Evolutionary conservation across 2,797 vertebrate genomes (phyloP).

Genomic region (Parauchenoglanis ngamensis): DNA sequence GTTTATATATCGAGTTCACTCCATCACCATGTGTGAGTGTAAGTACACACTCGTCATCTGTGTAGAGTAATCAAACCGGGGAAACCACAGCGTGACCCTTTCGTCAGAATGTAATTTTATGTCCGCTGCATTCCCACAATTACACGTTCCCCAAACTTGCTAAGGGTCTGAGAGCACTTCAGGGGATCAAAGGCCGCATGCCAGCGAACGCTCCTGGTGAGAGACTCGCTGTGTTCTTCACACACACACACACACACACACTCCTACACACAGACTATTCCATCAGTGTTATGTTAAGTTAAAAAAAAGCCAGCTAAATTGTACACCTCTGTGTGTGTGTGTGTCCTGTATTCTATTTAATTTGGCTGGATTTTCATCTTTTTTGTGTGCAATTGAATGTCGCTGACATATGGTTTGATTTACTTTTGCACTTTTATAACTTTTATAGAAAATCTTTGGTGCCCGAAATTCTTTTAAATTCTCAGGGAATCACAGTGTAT

Average conservation of each 20-base stretch:
- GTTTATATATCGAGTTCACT: neutral
- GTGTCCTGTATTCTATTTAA: neutral
- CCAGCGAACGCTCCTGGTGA: slow-evolving; percentile 37
- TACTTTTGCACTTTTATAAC: neutral
- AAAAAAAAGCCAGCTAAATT: neutral
- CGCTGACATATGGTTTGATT: neutral
- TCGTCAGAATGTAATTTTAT: slow-evolving; percentile 3
- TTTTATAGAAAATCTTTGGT: neutral
- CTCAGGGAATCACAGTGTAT: neutral
- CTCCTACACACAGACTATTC: neutral
- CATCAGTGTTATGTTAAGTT: neutral
- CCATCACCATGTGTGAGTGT: neutral
- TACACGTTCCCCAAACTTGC: slow-evolving; percentile 24
- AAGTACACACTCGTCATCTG: slow-evolving; percentile 6
- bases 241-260: slow-evolving; percentile 21
- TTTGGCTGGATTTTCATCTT: neutral
- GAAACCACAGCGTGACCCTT: slow-evolving; percentile 30
- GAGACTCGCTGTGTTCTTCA: slow-evolving; percentile 36
- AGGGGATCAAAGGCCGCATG: slow-evolving; percentile 55
- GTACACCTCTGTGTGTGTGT: neutral
- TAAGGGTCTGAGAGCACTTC: slow-evolving; percentile 41
- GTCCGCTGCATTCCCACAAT: slow-evolving; percentile 23
- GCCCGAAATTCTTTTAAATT: neutral
- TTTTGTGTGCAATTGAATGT: neutral
- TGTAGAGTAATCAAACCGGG: neutral